Percentiles rank a stretch among this genome's conserved stretches.
phyloP scores from a whole-genome alignment of 1,140 invertebrate genomes.

The Heliothis subflexa region DNA sequence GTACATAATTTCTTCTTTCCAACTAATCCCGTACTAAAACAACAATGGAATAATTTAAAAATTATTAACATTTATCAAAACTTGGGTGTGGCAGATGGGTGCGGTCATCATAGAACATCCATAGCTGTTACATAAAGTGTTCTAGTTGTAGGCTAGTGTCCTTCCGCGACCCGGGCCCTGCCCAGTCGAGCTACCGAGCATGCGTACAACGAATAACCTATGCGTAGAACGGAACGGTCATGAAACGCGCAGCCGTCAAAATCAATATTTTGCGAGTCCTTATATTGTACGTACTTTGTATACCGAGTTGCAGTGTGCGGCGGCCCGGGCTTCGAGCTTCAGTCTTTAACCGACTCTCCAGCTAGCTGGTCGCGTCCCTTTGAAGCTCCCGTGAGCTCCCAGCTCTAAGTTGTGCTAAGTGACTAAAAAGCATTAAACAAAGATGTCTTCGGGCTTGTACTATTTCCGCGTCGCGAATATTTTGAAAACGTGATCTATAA shows the following conservation, averaged over 20 bases:
- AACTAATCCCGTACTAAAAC: not conserved
- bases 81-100: not conserved
- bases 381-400: constrained; percentile 14
- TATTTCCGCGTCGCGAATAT: not conserved
- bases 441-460: constrained; percentile 20
- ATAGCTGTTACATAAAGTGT: not conserved
- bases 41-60: not conserved
- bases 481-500: constrained; percentile 17
- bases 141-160: not conserved
- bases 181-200: not conserved
- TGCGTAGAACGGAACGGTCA: constrained; percentile 28
- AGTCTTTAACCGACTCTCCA: constrained; percentile 8
- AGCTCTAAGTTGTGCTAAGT: not conserved
- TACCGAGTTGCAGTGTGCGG: not conserved
- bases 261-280: constrained; percentile 22
- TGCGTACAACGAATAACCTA: constrained; percentile 31
- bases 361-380: not conserved
- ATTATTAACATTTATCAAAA: not conserved
- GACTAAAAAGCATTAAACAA: not conserved
- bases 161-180: not conserved
- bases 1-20: no score
- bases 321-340: not conserved
- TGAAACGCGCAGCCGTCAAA: constrained; percentile 24
- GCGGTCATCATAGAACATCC: not conserved
- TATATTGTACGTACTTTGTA: not conserved